A percentile compares a stretch with the other conserved stretches of the same genome.
phyloP scores from a whole-genome alignment of 2,888 invertebrate species.

The Cheilosia pagana region DNA sequence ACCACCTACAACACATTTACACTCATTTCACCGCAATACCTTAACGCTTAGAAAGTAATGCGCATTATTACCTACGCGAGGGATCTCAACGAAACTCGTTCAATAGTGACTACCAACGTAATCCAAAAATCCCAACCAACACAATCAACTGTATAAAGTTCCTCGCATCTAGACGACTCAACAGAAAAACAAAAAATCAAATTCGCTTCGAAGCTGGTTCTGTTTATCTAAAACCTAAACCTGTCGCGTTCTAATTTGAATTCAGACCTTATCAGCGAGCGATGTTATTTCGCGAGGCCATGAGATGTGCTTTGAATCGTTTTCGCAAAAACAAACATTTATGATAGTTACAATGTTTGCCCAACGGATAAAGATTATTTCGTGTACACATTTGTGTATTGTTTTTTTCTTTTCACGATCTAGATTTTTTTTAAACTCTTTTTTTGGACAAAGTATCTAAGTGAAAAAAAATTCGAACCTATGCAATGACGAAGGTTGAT shows the following conservation, averaged over 20 bases:
- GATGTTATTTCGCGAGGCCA: constrained; percentile 25
- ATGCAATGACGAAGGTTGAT: neutral
- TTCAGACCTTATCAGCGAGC: constrained; percentile 65
- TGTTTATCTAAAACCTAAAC: constrained; percentile 52
- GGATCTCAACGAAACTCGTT: too few species aligned
- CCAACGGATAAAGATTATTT: constrained; percentile 55
- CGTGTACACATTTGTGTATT: constrained; percentile 34
- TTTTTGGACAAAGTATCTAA: constrained; percentile 3
- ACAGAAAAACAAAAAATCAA: neutral
- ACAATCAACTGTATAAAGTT: neutral
- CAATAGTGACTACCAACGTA: neutral
- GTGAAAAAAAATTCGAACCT: neutral
- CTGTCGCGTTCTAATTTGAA: constrained; percentile 68
- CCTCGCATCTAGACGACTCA: neutral
- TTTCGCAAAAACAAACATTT: constrained; percentile 25
- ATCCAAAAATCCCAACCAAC: neutral
- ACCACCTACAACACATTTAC: too few species aligned
- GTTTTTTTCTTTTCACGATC: constrained; percentile 29
- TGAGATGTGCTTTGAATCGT: constrained; percentile 50
- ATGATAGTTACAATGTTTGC: constrained; percentile 52
- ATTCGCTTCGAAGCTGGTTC: neutral
- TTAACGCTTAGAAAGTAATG: too few species aligned
- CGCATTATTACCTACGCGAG: too few species aligned
- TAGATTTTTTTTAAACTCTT: constrained; percentile 34
- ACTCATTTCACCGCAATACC: too few species aligned